A percentile compares a stretch with the other conserved stretches of the same genome.
phyloP scores from a whole-genome alignment of 2,888 invertebrate genomes.

The Drepanosiphum platanoidis region DNA sequence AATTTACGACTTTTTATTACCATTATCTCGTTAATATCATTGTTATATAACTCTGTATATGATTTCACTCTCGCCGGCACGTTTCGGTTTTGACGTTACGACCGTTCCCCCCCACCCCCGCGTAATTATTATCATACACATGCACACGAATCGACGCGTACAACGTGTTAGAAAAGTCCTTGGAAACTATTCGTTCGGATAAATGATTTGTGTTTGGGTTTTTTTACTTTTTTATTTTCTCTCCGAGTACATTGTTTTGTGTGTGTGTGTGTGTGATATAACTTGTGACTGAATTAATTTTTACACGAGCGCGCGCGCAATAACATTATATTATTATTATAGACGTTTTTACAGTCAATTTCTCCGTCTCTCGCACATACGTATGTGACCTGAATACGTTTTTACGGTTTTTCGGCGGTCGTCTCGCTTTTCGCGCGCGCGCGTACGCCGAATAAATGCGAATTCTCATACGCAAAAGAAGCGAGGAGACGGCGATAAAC shows the following conservation, averaged over 20 bases:
- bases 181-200: conserved; percentile 3
- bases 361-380: background rate
- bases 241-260: background rate
- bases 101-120: too few relatives aligned
- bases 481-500: background rate
- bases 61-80: background rate
- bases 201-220: background rate
- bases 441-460: background rate
- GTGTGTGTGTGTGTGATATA: background rate
- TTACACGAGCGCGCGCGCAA: background rate
- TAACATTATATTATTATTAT: background rate
- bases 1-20: background rate
- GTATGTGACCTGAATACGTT: conserved; percentile 25
- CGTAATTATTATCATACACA: too few relatives aligned
- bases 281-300: background rate
- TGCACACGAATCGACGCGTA: too few relatives aligned
- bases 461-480: background rate
- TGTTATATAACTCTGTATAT: background rate
- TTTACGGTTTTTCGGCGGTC: background rate
- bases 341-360: conserved; percentile 5
- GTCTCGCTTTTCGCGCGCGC: background rate
- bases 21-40: background rate
- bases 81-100: conserved; percentile 7
- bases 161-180: background rate
- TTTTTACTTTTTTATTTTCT: too few relatives aligned